Percentiles rank a stretch among this genome's conserved stretches.
Evolutionary conservation across 2,797 vertebrate species (phyloP).

Genomic region (Pyrocephalus nanus): DNA sequence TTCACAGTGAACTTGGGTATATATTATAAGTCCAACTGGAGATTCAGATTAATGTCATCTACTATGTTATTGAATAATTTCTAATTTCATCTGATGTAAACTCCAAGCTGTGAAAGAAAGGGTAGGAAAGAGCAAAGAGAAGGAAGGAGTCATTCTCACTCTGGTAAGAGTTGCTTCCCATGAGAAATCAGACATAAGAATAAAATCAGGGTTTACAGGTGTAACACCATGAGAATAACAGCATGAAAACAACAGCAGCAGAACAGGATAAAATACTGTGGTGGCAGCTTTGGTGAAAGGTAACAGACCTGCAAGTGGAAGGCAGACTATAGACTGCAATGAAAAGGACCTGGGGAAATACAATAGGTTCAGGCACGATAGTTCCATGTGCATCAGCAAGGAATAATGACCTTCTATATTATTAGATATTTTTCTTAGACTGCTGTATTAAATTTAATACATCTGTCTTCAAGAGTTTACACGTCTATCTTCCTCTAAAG

Average conservation of each 20-base stretch:
- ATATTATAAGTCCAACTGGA: neutral
- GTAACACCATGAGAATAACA: accelerated
- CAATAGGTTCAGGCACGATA: neutral
- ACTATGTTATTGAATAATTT: neutral
- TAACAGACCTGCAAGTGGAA: neutral
- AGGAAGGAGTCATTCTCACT: neutral
- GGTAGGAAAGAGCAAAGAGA: neutral
- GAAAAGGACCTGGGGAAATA: neutral
- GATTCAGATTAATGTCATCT: neutral
- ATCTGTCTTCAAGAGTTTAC: neutral
- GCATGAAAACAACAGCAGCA: neutral
- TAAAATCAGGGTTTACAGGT: neutral
- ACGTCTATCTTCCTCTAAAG: neutral
- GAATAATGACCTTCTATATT: neutral
- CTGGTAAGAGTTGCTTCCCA: neutral
- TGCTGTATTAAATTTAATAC: neutral
- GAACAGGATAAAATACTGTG: neutral
- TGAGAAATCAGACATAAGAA: neutral
- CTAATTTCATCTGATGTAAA: neutral
- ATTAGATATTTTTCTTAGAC: neutral
- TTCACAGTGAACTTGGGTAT: neutral
- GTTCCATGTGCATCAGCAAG: neutral
- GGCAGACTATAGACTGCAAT: neutral
- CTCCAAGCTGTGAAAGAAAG: neutral
- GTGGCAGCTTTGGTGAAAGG: neutral